Evolutionary conservation across 1,140 invertebrate species (phyloP).

Genomic region (Triops longicaudatus): DNA sequence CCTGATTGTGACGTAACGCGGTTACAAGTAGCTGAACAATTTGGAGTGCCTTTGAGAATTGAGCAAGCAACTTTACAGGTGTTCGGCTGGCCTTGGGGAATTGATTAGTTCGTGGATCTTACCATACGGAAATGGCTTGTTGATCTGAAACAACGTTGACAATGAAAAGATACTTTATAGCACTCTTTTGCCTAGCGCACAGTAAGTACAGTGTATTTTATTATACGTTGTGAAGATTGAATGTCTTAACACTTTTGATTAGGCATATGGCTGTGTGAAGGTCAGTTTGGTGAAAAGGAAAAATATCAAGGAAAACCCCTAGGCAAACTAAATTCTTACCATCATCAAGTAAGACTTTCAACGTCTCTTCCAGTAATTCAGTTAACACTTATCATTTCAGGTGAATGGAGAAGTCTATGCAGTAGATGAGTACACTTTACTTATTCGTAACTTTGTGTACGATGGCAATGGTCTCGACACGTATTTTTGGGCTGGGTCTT

Average conservation of each 20-base stretch:
- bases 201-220: not conserved
- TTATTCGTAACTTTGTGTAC: constrained; percentile 76
- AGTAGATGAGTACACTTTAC: constrained; percentile 73
- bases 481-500: constrained; percentile 77
- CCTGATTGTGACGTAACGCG: not conserved
- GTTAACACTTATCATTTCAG: constrained; percentile 22
- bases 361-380: not conserved
- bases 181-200: not conserved
- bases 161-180: not conserved
- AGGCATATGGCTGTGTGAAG: constrained; percentile 9
- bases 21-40: not conserved
- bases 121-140: not conserved
- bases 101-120: not conserved
- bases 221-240: not conserved
- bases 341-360: constrained; percentile 52
- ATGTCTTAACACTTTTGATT: not conserved
- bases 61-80: not conserved
- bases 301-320: constrained; percentile 66
- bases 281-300: constrained; percentile 32
- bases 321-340: constrained; percentile 81
- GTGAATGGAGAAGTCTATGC: constrained; percentile 82
- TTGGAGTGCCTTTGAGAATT: not conserved
- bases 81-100: not conserved
- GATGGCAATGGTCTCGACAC: constrained; percentile 78
- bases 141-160: not conserved